phyloP scores from a whole-genome alignment of 2,797 vertebrate genomes.

The Rachycentron canadum region DNA sequence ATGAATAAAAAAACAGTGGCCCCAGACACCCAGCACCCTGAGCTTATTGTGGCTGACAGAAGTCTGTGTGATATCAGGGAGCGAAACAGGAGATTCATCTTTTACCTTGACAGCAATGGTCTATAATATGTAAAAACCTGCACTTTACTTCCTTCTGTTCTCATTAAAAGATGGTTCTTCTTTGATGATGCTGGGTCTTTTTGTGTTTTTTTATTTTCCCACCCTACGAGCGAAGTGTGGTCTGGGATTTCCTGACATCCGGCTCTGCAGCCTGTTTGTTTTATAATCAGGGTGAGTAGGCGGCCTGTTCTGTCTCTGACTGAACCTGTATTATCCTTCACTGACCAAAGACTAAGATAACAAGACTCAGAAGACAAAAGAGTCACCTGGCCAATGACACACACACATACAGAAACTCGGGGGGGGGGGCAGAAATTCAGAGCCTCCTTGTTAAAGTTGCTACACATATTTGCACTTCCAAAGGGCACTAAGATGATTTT shows the following conservation, averaged over 20 bases:
- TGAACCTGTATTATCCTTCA: constrained; percentile 21
- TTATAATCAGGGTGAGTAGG: background rate
- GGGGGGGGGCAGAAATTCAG: background rate
- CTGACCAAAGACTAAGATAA: constrained; percentile 22
- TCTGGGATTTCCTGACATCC: constrained; percentile 8
- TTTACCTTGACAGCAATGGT: constrained; percentile 31
- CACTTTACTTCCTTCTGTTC: constrained; percentile 27
- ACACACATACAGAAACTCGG: background rate
- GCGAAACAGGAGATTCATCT: constrained; percentile 39
- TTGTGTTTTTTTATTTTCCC: constrained; percentile 16
- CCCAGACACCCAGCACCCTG: background rate
- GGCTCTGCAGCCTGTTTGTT: constrained; percentile 15
- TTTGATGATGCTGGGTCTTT: background rate
- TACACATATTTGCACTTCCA: background rate
- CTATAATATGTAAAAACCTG: constrained; percentile 14
- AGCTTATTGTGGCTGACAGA: constrained; percentile 25
- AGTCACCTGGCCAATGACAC: background rate
- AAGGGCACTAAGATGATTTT: background rate
- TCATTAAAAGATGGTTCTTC: constrained; percentile 36
- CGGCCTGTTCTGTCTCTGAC: background rate
- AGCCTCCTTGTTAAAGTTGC: constrained; percentile 8
- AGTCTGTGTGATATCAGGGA: constrained; percentile 20
- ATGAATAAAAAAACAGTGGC: constrained; percentile 40
- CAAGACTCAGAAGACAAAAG: constrained; percentile 23
- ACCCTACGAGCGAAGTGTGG: background rate